Percentiles rank a stretch among this genome's conserved stretches.
These are phyloP conservation scores for Eledone cirrhosa DNA, from an alignment of 2,888 invertebrate genomes.

Conservation along the genomic window DNA sequence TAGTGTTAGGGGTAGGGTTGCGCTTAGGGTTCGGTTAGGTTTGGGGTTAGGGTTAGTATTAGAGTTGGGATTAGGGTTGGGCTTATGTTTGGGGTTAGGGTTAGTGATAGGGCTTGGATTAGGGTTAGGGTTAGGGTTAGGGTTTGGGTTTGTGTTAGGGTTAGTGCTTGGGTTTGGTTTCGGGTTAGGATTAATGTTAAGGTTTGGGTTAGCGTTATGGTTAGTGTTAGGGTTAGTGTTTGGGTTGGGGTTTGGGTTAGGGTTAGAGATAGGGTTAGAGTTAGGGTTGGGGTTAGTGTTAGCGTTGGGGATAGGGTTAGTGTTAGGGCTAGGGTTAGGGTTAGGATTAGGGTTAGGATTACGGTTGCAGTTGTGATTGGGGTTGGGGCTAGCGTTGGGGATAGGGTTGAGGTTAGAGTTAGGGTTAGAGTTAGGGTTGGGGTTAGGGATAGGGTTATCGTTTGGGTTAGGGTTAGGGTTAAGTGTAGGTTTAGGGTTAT, in stretches of 20 bases:
- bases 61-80: too few relatives aligned
- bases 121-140: too few relatives aligned
- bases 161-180: not conserved
- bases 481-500: not conserved
- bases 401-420: not conserved
- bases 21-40: too few relatives aligned
- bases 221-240: not conserved
- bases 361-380: too few relatives aligned
- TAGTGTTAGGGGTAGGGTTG: too few relatives aligned
- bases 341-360: too few relatives aligned
- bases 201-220: not conserved
- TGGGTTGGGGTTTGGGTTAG: not conserved
- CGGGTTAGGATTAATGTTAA: not conserved
- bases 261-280: not conserved
- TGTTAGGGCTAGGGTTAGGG: too few relatives aligned
- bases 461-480: conserved; percentile 1
- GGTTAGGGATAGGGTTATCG: not conserved
- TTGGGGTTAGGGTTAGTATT: too few relatives aligned
- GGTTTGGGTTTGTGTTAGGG: too few relatives aligned
- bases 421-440: not conserved
- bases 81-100: too few relatives aligned
- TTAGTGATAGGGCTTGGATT: too few relatives aligned
- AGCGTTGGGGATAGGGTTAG: not conserved
- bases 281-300: not conserved
- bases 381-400: too few relatives aligned